These are phyloP conservation scores for Himalopsyche tibetana DNA, from an alignment of 2,888 invertebrate genomes.

Conservation along the genomic window DNA sequence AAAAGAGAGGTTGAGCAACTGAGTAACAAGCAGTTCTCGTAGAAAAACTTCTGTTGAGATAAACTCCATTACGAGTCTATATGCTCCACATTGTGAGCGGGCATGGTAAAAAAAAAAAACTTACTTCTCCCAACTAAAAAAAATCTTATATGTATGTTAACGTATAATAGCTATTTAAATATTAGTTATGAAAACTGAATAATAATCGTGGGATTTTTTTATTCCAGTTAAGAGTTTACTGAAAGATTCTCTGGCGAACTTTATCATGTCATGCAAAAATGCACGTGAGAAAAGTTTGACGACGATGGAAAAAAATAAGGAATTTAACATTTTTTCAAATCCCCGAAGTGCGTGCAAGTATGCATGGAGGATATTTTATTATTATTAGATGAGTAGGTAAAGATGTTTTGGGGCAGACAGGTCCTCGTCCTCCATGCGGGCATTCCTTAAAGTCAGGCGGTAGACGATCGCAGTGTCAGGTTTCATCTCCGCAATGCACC, in stretches of 20 bases:
- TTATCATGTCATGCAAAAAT: conserved; percentile 5
- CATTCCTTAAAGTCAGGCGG: conserved; percentile 62
- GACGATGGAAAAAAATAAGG: not conserved
- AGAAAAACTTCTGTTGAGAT: too few relatives aligned
- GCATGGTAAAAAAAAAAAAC: too few relatives aligned
- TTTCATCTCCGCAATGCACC: not conserved
- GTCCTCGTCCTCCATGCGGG: conserved; percentile 59
- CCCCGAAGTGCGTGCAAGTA: conserved; percentile 1
- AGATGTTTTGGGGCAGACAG: conserved; percentile 37
- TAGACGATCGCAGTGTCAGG: conserved; percentile 42
- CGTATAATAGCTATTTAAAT: too few relatives aligned
- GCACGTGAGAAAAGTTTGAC: not conserved
- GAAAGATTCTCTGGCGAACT: not conserved
- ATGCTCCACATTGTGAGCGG: too few relatives aligned
- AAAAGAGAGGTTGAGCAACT: too few relatives aligned
- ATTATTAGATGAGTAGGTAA: conserved; percentile 15
- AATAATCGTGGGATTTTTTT: too few relatives aligned
- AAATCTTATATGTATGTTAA: too few relatives aligned
- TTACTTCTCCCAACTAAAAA: too few relatives aligned
- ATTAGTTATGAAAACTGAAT: too few relatives aligned
- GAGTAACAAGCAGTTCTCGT: too few relatives aligned
- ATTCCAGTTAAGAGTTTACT: too few relatives aligned
- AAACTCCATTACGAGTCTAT: too few relatives aligned
- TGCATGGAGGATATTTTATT: conserved; percentile 4
- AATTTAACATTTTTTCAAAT: conserved; percentile 4